Percentiles rank a stretch among this genome's conserved stretches.
Conservation (phyloP, 2,113 vertebrate species). For the Axis porcinus region DNA sequence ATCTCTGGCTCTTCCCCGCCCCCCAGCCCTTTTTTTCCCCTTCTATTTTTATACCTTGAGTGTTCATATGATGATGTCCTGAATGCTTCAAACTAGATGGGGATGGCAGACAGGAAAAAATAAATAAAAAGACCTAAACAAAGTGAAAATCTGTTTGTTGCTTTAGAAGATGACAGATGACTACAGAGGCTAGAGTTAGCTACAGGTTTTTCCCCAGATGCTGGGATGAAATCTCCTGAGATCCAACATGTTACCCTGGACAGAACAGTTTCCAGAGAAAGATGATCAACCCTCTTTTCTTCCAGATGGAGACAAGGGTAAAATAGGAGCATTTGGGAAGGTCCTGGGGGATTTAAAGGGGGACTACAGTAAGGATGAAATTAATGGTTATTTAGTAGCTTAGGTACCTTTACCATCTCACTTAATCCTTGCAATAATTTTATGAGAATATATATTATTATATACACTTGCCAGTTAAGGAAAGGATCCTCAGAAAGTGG, state of each 20-base stretch:
- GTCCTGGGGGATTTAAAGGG: background rate
- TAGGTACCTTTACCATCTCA: background rate
- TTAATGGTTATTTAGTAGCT: background rate
- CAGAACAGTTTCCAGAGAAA: background rate
- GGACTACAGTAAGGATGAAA: background rate
- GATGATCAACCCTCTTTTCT: background rate
- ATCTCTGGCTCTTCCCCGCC: background rate
- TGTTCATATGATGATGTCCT: constrained; percentile 1
- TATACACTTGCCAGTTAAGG: background rate
- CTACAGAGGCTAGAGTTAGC: background rate
- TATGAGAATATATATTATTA: background rate
- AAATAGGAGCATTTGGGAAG: background rate
- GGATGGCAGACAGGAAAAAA: background rate
- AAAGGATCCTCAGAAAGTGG: background rate
- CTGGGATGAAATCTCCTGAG: background rate
- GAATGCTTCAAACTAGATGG: constrained; percentile 14
- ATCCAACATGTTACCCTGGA: background rate
- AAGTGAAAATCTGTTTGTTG: constrained; percentile 33
- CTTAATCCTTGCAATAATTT: background rate
- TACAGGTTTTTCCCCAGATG: background rate
- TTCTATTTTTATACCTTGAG: constrained; percentile 58
- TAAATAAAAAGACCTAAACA: constrained; percentile 21
- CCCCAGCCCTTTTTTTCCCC: background rate
- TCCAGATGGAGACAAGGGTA: background rate
- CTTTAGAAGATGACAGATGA: constrained; percentile 40